These are phyloP conservation scores for Cervus canadensis DNA, from an alignment of 2,113 vertebrate species.

Conservation along the genomic window DNA sequence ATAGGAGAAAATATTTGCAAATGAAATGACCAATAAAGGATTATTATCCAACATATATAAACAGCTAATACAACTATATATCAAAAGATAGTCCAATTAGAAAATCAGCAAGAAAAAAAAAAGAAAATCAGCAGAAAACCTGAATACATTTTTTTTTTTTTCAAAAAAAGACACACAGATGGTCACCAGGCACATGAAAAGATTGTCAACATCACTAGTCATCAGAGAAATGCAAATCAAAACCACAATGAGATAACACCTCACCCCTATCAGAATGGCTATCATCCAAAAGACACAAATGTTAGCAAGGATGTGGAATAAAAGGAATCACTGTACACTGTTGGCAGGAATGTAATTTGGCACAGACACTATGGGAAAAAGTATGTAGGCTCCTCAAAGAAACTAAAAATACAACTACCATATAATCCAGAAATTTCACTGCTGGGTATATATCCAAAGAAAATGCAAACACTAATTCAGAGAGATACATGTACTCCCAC, in stretches of 20 bases:
- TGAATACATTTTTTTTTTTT: neutral
- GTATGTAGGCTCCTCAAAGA: neutral
- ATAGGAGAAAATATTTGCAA: neutral
- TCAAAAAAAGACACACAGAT: neutral
- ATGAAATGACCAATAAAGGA: neutral
- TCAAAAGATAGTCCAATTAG: neutral
- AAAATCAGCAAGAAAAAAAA: neutral
- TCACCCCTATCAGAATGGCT: neutral
- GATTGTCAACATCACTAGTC: neutral
- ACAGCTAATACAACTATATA: neutral
- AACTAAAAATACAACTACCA: neutral
- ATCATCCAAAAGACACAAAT: neutral
- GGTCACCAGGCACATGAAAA: neutral
- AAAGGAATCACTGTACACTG: neutral
- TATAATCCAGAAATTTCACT: neutral
- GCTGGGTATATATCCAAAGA: neutral
- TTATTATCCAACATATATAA: neutral
- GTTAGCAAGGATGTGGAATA: neutral
- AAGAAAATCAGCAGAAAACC: neutral
- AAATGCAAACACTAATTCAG: neutral
- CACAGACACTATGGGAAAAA: neutral
- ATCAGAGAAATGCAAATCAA: neutral
- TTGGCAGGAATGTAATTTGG: neutral
- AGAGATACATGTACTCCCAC: neutral
- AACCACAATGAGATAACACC: neutral